Base-by-base conservation (phyloP, 2,113 vertebrate genomes). In the Podocnemis expansa region DNA sequence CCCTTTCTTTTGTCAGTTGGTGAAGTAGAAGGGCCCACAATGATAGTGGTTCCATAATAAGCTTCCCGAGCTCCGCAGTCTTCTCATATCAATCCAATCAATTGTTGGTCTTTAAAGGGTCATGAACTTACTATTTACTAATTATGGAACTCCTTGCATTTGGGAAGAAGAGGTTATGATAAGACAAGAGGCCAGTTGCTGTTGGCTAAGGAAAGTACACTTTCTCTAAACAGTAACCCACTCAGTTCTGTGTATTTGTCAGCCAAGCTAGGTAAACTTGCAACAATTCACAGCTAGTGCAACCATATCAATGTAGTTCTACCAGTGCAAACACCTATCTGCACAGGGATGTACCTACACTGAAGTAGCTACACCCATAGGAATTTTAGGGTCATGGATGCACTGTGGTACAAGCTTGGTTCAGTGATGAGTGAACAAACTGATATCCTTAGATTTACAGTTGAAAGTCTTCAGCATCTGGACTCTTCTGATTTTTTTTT, bases 11-110 rank as follows among this genome's bases (percentile, higher is more conserved):
- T 95, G 78, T 90, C 56, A 52, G 86, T 67, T n/a, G 60, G 90
- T 91, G 87, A 96, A 96, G 80, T 6, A 89, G 87, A 94, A 94
- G 85, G 45, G 70, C 2, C 4, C 24, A 22, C 82, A 93, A 79
- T 52, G 34, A 41, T 25, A 78, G 34, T 67, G 73, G 29, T 38
- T 83, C 81, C 58, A 55, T 85, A 78, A 78, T 58, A 78, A 86
- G n/a, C 84, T 41, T 78, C 79, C 63, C 87, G 80, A 84, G 19
- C 12, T 22, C 49, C 27, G 34, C 27, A 80, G 25, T 84, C 89
- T 92, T 51, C 60, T 81, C 52, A 91, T 82, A 89, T 91, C 60
- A 93, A 29, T 29, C 34, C 21, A 67, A 94, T 91, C 63, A 81
- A 2, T 3, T 47, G 41, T 38, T 60, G 41, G 63, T 95, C 80